Base-by-base conservation (phyloP, 2,113 vertebrate species). In the Crocuta crocuta region DNA sequence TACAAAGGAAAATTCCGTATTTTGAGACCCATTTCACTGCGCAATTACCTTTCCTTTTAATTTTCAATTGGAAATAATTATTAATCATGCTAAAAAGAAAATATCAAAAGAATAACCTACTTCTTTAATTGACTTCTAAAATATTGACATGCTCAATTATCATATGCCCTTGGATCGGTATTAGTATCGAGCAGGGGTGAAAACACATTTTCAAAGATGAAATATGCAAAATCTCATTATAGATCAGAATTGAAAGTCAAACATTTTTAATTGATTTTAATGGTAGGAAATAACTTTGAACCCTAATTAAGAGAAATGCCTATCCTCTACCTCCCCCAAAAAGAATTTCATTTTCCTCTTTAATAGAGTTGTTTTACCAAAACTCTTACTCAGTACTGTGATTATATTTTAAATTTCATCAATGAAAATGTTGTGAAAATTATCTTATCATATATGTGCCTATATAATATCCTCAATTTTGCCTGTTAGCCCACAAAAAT, bases 131-230 rank as follows among this genome's bases (percentile, higher is more conserved):
- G 74, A 58, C 24, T 87, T 87, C n/a, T 21, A 65, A 87, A 53
- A 74, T 10, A 80, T 78, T 58, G 93, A 68, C 50, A 91, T 68
- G 48, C 19, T 83, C 50, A 79, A 63, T 89, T 92, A 73, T 21
- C 83, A 26, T 23, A 61, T 71, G 31, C 24, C 13, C 31, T 82
- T 76, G 63, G 21, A 61, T 68, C 84, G 16, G 39, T 26, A 35
- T 81, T 13, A 93, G 61, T 68, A 68, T 26, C 74, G 33, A 79
- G 19, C 10, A 70, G 39, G 28, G 31, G 24, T 73, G 61, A 80
- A 88, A 94, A 88, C 39, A 88, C 68, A 78, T 78, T 83, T 95
- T 95, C n/a, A 92, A 74, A 92, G 61, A 95, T 65, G 28, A 91
- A 91, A 78, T 91, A 9, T 80, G 10, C 85, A 89, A 94, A 89